Conservation (phyloP, 2,888 invertebrate species). For the Eupithecia dodoneata region DNA sequence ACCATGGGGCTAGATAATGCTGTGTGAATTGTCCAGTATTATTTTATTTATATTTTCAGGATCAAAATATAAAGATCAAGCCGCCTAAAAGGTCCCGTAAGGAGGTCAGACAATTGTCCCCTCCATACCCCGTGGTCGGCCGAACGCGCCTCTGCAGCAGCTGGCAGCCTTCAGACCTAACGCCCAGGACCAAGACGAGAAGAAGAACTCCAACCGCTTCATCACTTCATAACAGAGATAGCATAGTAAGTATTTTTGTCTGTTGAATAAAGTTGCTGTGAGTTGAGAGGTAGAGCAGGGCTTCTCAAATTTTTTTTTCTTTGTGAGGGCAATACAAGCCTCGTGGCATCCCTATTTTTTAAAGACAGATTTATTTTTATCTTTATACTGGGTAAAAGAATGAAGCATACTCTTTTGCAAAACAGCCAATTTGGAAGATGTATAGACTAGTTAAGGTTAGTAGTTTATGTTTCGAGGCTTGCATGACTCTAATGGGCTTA, state of each 20-base stretch:
- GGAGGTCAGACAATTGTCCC: slow-evolving; percentile 5
- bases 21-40: no score
- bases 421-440: no score
- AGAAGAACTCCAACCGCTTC: slow-evolving; percentile 17
- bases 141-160: slow-evolving; percentile 51
- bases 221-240: not conserved
- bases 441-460: no score
- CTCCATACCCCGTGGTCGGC: slow-evolving; percentile 41
- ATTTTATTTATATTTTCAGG: slow-evolving; percentile 34
- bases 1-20: no score
- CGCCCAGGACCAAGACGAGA: slow-evolving; percentile 16
- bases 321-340: no score
- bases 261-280: not conserved
- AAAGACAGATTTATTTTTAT: no score
- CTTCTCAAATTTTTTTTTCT: not conserved
- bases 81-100: slow-evolving; percentile 15
- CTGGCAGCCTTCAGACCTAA: slow-evolving; percentile 39
- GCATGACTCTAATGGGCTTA: no score
- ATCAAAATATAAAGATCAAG: slow-evolving; percentile 30
- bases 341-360: no score
- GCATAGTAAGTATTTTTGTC: slow-evolving; percentile 7
- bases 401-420: no score
- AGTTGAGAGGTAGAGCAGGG: not conserved
- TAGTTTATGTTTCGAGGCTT: no score
- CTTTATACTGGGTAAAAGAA: no score